Base-by-base conservation (phyloP, 2,113 vertebrate genomes). In the Corythaixoides concolor region DNA sequence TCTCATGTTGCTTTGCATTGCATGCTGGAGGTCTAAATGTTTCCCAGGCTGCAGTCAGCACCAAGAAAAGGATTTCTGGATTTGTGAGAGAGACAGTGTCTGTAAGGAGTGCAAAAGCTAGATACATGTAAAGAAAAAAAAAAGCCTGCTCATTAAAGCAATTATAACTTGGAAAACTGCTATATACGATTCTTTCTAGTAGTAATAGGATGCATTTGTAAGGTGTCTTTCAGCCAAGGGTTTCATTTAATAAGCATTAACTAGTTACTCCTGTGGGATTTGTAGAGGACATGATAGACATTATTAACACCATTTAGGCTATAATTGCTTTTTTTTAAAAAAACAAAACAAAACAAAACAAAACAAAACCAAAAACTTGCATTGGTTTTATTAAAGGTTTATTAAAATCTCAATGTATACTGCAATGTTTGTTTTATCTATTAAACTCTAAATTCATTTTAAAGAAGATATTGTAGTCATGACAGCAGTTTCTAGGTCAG, bases 401-500 rank as follows among this genome's bases (percentile, higher is more conserved):
- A 45, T 82, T 4, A 10, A 47, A 64, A 55, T 37, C 24, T 41
- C 11, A 58, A 3, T 2, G 0, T 50, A 33, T 43, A 20, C 39
- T 67, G 14, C 27, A 75, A 59, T 69, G 41, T 37, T 56, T 67
- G 58, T 63, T 78, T 93, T 79, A 53, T 52, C 37, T 52, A 8
- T 55, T 70, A 79, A 85, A 82, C 53, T n/a, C 17, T 8, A 27
- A 80, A 69, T 27, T 69, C 2, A 55, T 77, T 90, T 55, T 23
- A 70, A 86, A 89, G 19, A 64, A 85, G 13, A 52, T 4, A 12
- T 87, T 77, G 49, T 4, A 80, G 33, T 37, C 66, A 72, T n/a
- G 73, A 82, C 58, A 92, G 28, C 28, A 56, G 23, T 86, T 90
- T 95, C 68, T 93, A 77, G 88, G 85, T 86, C 92, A 86, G 72